Base-by-base conservation (phyloP, 2,888 invertebrate genomes). In the Fragum whitleyi region DNA sequence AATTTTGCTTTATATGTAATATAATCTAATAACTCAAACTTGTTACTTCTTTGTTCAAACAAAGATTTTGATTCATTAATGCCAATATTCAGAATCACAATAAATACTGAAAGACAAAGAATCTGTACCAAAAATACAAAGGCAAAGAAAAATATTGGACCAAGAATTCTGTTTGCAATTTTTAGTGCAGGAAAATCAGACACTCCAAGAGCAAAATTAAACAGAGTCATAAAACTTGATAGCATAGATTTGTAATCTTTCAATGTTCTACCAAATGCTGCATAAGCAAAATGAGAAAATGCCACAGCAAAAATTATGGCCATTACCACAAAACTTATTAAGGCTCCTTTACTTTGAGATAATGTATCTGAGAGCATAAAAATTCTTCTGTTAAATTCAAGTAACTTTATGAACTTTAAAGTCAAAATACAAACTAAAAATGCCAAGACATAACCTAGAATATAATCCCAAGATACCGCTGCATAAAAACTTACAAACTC, bases 401-500 rank as follows among this genome's bases (percentile, higher is more conserved):
- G 74, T 29, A 89, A 71, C 65, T 90, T 90, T 51, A 88, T 80
- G 28, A 86, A 74, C 76, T 90, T 90, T n/a, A 90, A 39, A 16
- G 87, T 88, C 3, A 88, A 77, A 1, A 91, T 11, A 1, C 83
- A 72, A 16, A 88, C 83, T 16, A 89, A 59, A 36, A 83, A 83
- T n/a, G 83, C 89, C 81, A 88, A 78, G 0, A 88, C 69, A 69
- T 89, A 89, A 0, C 81, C 75, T 16, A 89, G 77, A 23, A 85
- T 67, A 70, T 78, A 85, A 36, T 89, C 88, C 86, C 86, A 89
- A 0, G 77, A 83, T 9, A 87, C 68, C 19, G 87, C 88, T 0
- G 86, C 75, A 68, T 89, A 87, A 68, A 91, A 91, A 73, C 87
- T 90, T 36, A 88, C 79, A 80, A 86, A 89, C 1, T 47, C 75